Base-by-base conservation (phyloP, 2,797 vertebrate species). In the Okamejei kenojei region DNA sequence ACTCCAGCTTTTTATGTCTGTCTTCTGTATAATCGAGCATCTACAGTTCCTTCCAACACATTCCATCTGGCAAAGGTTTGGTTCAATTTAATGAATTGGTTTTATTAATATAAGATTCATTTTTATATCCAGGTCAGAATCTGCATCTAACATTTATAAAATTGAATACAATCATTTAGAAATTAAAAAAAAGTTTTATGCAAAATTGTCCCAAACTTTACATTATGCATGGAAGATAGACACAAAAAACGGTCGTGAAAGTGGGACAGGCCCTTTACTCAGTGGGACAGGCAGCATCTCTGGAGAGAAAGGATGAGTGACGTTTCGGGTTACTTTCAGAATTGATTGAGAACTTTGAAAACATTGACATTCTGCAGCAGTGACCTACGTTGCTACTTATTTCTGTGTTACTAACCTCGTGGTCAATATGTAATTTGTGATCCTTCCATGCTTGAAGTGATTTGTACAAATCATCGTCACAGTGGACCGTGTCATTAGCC, bases 361-460 rank as follows among this genome's bases (percentile, higher is more conserved):
- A 32, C 9, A 68, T 88, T 88, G n/a, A 88, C n/a, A 88, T 88
- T 35, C 54, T 92, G 17, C 68, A 73, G 23, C 21, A 3, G 68
- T 76, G 38, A 92, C 74, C 15, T 76, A 91, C 11, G 38, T 10
- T 58, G 58, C 10, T 58, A n/a, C 23, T 74, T 29, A 58, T 73
- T 92, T 92, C 38, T 54, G 23, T 76, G 38, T 71, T 35, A 90
- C 94, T 94, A 94, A 99, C 98, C 97, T 99, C 98, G 0, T 99
- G 98, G 95, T 99, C 98, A 0, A 99, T 98, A 94, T 99, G 98
- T 81, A 99, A 96, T 94, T 98, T 99, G 95, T 99, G 98, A 95
- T 99, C 98, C 94, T 98, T 99, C 98, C 98, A 99, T 71, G 98
- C 98, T 95, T 99, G 98, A 93, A 99, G 96, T 21, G 98, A 98